Conservation (phyloP, 1,140 invertebrate genomes). For the Aleiodes sp. region DNA sequence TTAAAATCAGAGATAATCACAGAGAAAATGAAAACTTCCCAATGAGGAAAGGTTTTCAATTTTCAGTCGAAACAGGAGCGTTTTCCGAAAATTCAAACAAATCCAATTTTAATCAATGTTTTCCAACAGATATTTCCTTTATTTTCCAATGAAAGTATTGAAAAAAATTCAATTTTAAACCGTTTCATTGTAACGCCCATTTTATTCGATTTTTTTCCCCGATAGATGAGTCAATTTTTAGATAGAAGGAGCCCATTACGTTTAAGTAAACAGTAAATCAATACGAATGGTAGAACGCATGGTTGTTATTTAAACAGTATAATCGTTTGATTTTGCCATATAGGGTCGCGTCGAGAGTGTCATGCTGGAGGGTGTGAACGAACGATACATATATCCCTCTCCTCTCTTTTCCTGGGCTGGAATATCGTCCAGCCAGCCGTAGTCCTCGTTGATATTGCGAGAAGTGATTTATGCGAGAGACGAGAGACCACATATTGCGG, state of each 20-base stretch:
- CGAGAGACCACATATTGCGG: conserved; percentile 57
- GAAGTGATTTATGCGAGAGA: conserved; percentile 60
- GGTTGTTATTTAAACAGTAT: neutral
- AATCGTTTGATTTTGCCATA: neutral
- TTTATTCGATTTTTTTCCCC: too few species aligned
- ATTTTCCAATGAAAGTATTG: too few species aligned
- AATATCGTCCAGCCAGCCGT: conserved; percentile 41
- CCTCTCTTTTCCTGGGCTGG: conserved; percentile 34
- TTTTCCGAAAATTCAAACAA: too few species aligned
- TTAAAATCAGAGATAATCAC: too few species aligned
- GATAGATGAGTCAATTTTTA: too few species aligned
- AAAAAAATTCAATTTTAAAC: too few species aligned
- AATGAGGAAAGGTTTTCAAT: too few species aligned
- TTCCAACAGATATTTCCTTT: too few species aligned
- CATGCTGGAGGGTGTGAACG: conserved; percentile 38
- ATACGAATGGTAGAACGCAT: neutral
- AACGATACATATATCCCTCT: conserved; percentile 39
- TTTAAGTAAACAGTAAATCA: neutral
- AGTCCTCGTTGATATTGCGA: conserved; percentile 59
- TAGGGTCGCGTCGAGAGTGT: neutral
- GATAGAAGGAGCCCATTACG: neutral
- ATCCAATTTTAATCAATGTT: too few species aligned
- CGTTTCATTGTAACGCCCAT: too few species aligned
- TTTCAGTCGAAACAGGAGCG: too few species aligned
- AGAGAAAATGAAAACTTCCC: too few species aligned